Conservation (phyloP, 2,888 invertebrate genomes). For the Disparrhopalites patrizii region DNA sequence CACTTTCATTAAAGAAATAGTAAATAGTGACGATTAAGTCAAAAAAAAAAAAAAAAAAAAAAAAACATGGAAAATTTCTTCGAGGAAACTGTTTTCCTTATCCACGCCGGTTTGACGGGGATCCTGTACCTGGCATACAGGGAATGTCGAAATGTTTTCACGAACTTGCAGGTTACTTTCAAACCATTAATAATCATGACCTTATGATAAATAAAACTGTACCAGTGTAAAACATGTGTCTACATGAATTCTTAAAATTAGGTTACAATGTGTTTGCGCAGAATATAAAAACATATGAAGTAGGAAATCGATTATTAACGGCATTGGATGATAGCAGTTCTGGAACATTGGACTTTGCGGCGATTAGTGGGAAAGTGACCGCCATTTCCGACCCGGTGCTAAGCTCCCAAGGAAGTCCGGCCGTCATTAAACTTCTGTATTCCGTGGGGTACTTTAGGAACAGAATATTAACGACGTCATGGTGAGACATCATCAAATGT, state of each 20-base stretch:
- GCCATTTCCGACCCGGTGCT: neutral
- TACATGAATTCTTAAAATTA: neutral
- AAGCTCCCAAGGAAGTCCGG: neutral
- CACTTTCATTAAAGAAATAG: too few species aligned
- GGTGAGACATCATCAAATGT: too few species aligned
- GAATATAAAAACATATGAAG: conserved; percentile 2
- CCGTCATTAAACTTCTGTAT: conserved; percentile 2
- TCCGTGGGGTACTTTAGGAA: conserved; percentile 19
- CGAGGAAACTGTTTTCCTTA: conserved; percentile 15
- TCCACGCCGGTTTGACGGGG: conserved; percentile 13
- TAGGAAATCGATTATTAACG: neutral
- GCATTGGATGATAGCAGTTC: neutral
- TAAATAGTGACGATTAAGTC: too few species aligned
- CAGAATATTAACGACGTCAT: conserved; percentile 10
- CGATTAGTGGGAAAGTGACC: conserved; percentile 4
- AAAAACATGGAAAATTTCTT: conserved; percentile 5
- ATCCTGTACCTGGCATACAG: conserved; percentile 2
- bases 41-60: neutral
- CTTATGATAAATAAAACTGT: neutral
- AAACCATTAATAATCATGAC: neutral
- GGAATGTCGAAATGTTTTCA: conserved; percentile 9
- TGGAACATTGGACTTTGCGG: conserved; percentile 1
- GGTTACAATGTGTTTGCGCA: neutral
- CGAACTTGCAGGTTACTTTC: neutral
- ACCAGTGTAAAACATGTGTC: neutral